Evolutionary conservation across 2,888 invertebrate genomes (phyloP), one percentile per base, ranked within the genome.

Genomic region (Lycophotia porphyrea): DNA sequence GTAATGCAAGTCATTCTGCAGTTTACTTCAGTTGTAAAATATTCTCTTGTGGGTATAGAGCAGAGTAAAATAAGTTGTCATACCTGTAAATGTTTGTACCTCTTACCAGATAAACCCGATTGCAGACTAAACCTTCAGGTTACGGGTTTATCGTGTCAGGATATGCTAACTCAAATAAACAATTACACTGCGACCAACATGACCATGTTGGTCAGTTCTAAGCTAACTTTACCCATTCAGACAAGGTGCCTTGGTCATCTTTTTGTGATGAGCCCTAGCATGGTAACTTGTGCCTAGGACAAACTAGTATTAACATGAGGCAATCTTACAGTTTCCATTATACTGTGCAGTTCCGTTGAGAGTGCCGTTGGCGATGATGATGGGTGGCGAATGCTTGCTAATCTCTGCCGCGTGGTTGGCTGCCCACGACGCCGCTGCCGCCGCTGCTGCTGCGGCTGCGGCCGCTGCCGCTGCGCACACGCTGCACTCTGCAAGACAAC

Each of bases 401-500:
- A 86, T 87, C 39, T 94, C 93, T 0, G 90, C 88, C 0, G 91
- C 92, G 34, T 94, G 92, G 58, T 89, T 87, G 11, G 90, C 88
- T 42, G 92, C 92, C 93, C 93, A 94, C n/a, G 93, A 91, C 44
- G 94, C 94, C 18, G 94, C 94, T 60, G 95, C 95, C 65, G 96
- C 96, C 5, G 96, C 94, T 31, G 95, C 95, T 52, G 95, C 95
- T 24, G 95, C 95, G n/a, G 95, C 95, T 24, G 96, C 96, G 31
- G 95, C 96, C 67, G 95, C 96, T 49, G 96, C 96, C 66, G 96
- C 96, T 73, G 96, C 96, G 81, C 96, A 96, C 8, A 95, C 96
- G 82, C 93, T 95, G 91, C 96, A 96, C 90, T 95, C 96, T 95
- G 93, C 0, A 91, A 93, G 7, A 76, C 65, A 65, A 74, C 13